A percentile compares a stretch with the other conserved stretches of the same genome.
These are phyloP conservation scores for Nasua narica DNA, from an alignment of 2,797 vertebrate species.

Conservation along the genomic window DNA sequence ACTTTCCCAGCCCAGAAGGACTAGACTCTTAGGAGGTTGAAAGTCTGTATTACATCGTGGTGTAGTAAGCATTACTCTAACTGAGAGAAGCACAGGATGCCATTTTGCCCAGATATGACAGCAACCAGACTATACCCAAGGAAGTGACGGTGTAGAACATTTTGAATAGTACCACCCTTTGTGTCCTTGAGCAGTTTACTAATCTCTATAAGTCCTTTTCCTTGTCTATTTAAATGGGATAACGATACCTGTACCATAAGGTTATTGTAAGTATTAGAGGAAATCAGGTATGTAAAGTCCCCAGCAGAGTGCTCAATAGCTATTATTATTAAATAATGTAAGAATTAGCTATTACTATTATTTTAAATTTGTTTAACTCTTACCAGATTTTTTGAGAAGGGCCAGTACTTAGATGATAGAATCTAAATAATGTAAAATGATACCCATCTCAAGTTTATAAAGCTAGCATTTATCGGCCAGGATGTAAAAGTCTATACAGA, in stretches of 20 bases:
- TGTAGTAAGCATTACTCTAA: not conserved
- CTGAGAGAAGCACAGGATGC: not conserved
- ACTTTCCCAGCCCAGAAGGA: not conserved
- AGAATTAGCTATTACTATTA: conserved; percentile 42
- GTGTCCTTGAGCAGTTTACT: conserved; percentile 26
- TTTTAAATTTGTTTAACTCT: conserved; percentile 34
- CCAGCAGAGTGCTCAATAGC: not conserved
- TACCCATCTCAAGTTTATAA: not conserved
- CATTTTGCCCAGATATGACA: not conserved
- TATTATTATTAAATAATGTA: not conserved
- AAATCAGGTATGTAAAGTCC: not conserved
- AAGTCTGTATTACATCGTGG: not conserved
- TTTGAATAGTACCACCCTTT: conserved; percentile 21
- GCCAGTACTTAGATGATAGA: not conserved
- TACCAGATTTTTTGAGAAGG: not conserved
- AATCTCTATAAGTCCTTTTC: conserved; percentile 19
- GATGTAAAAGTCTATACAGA: not conserved
- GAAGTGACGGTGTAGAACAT: not conserved
- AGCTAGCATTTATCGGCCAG: not conserved
- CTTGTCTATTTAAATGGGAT: not conserved
- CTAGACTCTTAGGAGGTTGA: not conserved
- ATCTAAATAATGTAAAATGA: conserved; percentile 34
- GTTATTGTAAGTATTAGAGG: not conserved
- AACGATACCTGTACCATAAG: not conserved
- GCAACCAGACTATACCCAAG: not conserved